Conservation (phyloP, 1,140 invertebrate genomes). For the Chrysoperla carnea region DNA sequence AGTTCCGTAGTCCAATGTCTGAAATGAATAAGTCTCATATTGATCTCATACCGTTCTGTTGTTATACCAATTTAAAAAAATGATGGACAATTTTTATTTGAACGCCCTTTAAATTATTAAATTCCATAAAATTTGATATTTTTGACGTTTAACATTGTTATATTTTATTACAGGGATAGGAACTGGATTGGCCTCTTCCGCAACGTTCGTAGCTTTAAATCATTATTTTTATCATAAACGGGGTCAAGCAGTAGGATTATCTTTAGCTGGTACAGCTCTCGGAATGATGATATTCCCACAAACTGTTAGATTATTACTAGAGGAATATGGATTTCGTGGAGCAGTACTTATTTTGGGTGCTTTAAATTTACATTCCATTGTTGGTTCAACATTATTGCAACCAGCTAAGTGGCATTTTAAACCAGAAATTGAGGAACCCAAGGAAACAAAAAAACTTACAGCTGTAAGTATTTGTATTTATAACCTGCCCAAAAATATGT, state of each 20-base stretch:
- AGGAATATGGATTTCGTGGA: slow-evolving; percentile 39
- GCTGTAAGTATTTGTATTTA: too few species aligned
- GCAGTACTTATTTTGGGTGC: slow-evolving; percentile 46
- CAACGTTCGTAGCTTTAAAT: slow-evolving; percentile 53
- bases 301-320: slow-evolving; percentile 37
- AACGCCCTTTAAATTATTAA: too few species aligned
- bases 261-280: slow-evolving; percentile 55
- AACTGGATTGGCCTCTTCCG: slow-evolving; percentile 46
- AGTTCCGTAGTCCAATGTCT: too few species aligned
- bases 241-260: slow-evolving; percentile 55
- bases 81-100: too few species aligned
- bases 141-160: neutral
- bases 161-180: slow-evolving; percentile 39
- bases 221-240: slow-evolving; percentile 54
- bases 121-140: too few species aligned
- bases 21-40: too few species aligned
- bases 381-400: slow-evolving; percentile 45
- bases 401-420: slow-evolving; percentile 45
- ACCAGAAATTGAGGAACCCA: slow-evolving; percentile 30
- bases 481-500: too few species aligned
- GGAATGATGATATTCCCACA: slow-evolving; percentile 61
- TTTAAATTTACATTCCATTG: slow-evolving; percentile 40
- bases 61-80: too few species aligned
- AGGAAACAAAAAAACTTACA: slow-evolving; percentile 25
- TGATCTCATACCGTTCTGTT: too few species aligned